Evolutionary conservation across 2,888 invertebrate genomes (phyloP).

Genomic region (Lepetodrilus schrolli): DNA sequence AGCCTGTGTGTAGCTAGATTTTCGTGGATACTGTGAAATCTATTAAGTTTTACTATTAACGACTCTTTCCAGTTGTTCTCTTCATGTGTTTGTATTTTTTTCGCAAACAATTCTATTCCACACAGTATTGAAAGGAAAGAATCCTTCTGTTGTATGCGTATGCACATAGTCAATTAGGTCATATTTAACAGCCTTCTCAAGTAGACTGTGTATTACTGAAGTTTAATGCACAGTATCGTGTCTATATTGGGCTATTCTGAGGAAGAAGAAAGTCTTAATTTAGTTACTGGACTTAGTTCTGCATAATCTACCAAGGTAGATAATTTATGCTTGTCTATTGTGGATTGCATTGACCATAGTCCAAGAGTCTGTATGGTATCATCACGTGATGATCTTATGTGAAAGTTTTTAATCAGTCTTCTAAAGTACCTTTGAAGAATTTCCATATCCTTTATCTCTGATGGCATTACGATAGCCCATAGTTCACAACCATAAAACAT

Average conservation of each 20-base stretch:
- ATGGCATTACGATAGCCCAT: not conserved
- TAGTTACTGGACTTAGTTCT: not conserved
- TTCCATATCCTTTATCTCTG: not conserved
- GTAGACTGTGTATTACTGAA: too few species aligned
- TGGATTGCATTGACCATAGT: not conserved
- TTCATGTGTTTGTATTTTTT: too few species aligned
- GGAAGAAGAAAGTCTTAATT: not conserved
- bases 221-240: too few species aligned
- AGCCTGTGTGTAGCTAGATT: too few species aligned
- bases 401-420: not conserved
- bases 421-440: not conserved
- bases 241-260: conserved; percentile 24
- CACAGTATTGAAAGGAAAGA: too few species aligned
- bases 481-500: not conserved
- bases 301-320: not conserved
- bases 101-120: too few species aligned
- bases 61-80: too few species aligned
- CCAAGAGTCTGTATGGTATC: conserved; percentile 4
- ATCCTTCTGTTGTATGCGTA: too few species aligned
- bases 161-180: too few species aligned
- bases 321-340: not conserved
- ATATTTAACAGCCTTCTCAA: too few species aligned
- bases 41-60: too few species aligned
- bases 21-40: too few species aligned
- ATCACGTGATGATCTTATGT: not conserved